Evolutionary conservation across 2,888 invertebrate genomes (phyloP).

Genomic region (Cheilosia scutellata): DNA sequence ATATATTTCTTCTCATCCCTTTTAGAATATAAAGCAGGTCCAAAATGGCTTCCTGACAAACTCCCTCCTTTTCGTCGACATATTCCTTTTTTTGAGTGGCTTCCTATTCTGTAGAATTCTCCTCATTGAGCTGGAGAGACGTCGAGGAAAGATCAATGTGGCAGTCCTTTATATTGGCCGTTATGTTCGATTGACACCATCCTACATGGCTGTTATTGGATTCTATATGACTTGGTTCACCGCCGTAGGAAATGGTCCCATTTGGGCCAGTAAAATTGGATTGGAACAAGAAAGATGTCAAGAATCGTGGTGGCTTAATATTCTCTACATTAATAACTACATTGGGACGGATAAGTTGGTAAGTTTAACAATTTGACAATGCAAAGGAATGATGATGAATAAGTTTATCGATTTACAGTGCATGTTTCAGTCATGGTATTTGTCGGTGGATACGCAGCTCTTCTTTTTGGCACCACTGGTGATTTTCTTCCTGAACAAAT

Average conservation of each 20-base stretch:
- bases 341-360: slow-evolving; percentile 86
- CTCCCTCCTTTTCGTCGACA: slow-evolving; percentile 89
- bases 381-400: background rate
- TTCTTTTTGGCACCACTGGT: slow-evolving; percentile 88
- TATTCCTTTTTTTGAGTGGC: slow-evolving; percentile 89
- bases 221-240: slow-evolving; percentile 90
- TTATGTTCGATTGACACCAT: slow-evolving; percentile 90
- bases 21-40: slow-evolving; percentile 86
- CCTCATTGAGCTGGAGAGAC: slow-evolving; percentile 88
- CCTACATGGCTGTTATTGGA: slow-evolving; percentile 89
- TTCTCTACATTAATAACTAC: slow-evolving; percentile 91
- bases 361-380: slow-evolving; percentile 35
- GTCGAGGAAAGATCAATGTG: slow-evolving; percentile 87
- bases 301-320: slow-evolving; percentile 90
- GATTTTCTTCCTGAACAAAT: slow-evolving; percentile 88
- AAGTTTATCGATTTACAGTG: slow-evolving; percentile 81
- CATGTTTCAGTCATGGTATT: slow-evolving; percentile 86
- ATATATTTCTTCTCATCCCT: slow-evolving; percentile 19
- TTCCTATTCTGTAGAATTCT: slow-evolving; percentile 89
- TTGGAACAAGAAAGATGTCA: slow-evolving; percentile 86
- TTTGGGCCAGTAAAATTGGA: slow-evolving; percentile 88
- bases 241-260: slow-evolving; percentile 89
- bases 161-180: slow-evolving; percentile 87
- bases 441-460: slow-evolving; percentile 87
- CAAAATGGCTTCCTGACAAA: slow-evolving; percentile 88